Evolutionary conservation across 2,888 invertebrate genomes (phyloP).

Genomic region (Plagiodera versicolora): DNA sequence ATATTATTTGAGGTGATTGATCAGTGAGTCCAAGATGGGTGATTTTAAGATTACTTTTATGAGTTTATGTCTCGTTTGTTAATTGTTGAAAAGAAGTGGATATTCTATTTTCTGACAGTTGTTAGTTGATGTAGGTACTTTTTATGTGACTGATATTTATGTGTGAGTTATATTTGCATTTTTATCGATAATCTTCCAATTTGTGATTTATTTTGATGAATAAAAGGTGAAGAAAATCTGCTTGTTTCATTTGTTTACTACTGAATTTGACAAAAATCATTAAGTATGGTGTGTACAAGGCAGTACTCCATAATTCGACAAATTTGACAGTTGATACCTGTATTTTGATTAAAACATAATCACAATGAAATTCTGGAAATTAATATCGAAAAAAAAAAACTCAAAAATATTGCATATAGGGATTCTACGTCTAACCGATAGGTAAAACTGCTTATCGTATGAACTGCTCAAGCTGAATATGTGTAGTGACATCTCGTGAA

Average conservation of each 20-base stretch:
- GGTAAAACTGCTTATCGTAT: too few species aligned
- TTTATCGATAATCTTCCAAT: conserved; percentile 21
- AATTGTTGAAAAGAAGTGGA: conserved; percentile 17
- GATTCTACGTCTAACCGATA: too few species aligned
- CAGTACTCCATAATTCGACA: too few species aligned
- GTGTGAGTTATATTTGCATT: conserved; percentile 35
- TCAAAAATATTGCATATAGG: too few species aligned
- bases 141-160: conserved; percentile 7
- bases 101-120: conserved; percentile 9
- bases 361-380: too few species aligned
- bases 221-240: conserved; percentile 16
- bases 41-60: conserved; percentile 19
- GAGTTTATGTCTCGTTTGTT: conserved; percentile 19
- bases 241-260: conserved; percentile 10
- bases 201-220: conserved; percentile 18
- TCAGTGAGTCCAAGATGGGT: neutral
- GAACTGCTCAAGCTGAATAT: too few species aligned
- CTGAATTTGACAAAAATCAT: too few species aligned
- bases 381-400: too few species aligned
- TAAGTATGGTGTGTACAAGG: too few species aligned
- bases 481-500: too few species aligned
- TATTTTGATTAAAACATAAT: too few species aligned
- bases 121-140: conserved; percentile 7
- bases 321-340: too few species aligned
- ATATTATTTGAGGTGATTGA: neutral